Evolutionary conservation across 2,888 invertebrate species (phyloP).

Genomic region (Drosophila falleni): DNA sequence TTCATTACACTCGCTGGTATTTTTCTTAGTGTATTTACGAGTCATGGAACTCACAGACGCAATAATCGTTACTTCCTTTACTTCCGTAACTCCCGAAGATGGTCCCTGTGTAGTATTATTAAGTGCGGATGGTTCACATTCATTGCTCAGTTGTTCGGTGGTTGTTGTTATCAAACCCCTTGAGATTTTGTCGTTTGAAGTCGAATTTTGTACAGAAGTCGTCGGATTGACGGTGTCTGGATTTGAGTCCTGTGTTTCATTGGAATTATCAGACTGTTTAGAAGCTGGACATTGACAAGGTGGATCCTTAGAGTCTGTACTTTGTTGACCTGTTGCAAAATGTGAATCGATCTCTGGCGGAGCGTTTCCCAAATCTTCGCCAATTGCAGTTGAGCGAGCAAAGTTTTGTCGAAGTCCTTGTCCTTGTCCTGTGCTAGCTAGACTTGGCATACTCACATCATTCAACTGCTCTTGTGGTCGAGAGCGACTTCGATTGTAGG

Average conservation of each 20-base stretch:
- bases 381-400: background rate
- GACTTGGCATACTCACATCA: background rate
- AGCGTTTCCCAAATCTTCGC: background rate
- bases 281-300: slow-evolving; percentile 4
- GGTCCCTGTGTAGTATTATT: background rate
- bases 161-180: background rate
- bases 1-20: background rate
- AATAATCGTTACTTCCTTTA: background rate
- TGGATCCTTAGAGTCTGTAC: background rate
- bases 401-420: background rate
- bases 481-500: background rate
- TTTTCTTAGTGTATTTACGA: background rate
- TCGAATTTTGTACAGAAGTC: no score
- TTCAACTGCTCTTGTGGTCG: slow-evolving; percentile 1
- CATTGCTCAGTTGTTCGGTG: background rate
- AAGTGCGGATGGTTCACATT: background rate
- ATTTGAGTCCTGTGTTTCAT: background rate
- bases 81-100: no score
- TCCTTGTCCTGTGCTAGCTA: slow-evolving; percentile 1
- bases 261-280: no score
- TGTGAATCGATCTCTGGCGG: background rate
- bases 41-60: background rate
- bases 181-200: background rate
- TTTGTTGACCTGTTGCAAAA: background rate
- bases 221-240: background rate